Evolutionary conservation across 2,888 invertebrate species (phyloP).

Genomic region (Tortricodes alternella): DNA sequence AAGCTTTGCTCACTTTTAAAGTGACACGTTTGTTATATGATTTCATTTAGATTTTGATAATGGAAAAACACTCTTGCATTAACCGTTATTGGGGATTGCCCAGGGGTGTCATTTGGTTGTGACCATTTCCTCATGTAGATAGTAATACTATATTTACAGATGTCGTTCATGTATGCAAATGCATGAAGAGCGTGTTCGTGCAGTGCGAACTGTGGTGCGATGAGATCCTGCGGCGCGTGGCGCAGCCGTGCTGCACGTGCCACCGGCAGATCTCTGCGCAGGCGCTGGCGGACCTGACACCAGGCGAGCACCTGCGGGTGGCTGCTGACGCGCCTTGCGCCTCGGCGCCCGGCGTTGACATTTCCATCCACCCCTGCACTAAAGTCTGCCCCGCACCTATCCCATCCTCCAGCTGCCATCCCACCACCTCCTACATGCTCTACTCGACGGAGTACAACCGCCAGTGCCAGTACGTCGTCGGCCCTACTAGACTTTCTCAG

Average conservation of each 20-base stretch:
- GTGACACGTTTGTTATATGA: no score
- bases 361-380: constrained; percentile 54
- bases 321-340: constrained; percentile 41
- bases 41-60: no score
- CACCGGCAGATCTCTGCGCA: constrained; percentile 59
- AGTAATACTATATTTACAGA: constrained; percentile 50
- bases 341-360: constrained; percentile 50
- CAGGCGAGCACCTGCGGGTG: constrained; percentile 37
- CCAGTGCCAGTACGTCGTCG: constrained; percentile 2
- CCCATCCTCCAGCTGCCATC: constrained; percentile 45
- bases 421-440: constrained; percentile 51
- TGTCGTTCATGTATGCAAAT: constrained; percentile 67
- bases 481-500: constrained; percentile 2
- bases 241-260: constrained; percentile 64
- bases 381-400: constrained; percentile 44
- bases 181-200: constrained; percentile 71
- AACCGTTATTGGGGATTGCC: no score
- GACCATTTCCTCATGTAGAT: no score
- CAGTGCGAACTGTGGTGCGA: constrained; percentile 75
- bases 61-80: no score
- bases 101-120: no score
- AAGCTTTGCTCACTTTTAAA: no score
- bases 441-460: constrained; percentile 42
- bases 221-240: constrained; percentile 62
- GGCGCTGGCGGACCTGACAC: constrained; percentile 51